Base-by-base conservation (phyloP, 1,140 invertebrate species). In the Dendroctonus ponderosae region DNA sequence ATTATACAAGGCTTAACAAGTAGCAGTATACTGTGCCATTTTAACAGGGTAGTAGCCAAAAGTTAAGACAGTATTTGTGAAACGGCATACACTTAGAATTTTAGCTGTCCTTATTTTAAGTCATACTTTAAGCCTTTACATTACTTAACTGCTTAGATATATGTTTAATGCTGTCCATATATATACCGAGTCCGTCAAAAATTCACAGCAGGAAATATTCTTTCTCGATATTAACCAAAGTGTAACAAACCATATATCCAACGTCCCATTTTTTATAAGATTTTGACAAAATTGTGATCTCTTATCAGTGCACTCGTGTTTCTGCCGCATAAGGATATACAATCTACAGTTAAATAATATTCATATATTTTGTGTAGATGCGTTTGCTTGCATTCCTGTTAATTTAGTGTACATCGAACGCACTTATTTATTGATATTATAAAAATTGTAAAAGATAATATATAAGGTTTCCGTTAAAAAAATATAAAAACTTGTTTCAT, bases 321-420 rank as follows among this genome's bases (percentile, higher is more conserved):
- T 70, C 67, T 67, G 72, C 70, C 67, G 63, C 58, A 58, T 66
- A 53, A 70, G 70, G 63, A 68, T 66, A 71, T 62, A 72, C 70
- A 68, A 66, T 68, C 70, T 76, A 70, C 70, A 67, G 71, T 72
- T 66, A 69, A 74, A 74, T 71, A 67, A 74, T 71, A 69, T 73
- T 75, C n/a, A 75, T 75, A 73, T 75, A 74, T 74, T 77, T 77
- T 76, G 69, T 76, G 76, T 77, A 76, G 74, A 75, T 76, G 75
- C 74, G 72, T 77, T 76, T 75, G 76, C 76, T 77, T 77, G 73
- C 73, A 75, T 70, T 75, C 52, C 49, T 62, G 68, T 76, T 75
- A 68, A 70, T 76, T 77, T 78, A 78, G 76, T 74, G 74, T 71
- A 76, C 75, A 77, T 78, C 76, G 74, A 77, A 77, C 72, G 75